Evolutionary conservation across 2,113 vertebrate species (phyloP), one percentile per base, ranked within the genome.

Genomic region (Gadus chalcogrammus): DNA sequence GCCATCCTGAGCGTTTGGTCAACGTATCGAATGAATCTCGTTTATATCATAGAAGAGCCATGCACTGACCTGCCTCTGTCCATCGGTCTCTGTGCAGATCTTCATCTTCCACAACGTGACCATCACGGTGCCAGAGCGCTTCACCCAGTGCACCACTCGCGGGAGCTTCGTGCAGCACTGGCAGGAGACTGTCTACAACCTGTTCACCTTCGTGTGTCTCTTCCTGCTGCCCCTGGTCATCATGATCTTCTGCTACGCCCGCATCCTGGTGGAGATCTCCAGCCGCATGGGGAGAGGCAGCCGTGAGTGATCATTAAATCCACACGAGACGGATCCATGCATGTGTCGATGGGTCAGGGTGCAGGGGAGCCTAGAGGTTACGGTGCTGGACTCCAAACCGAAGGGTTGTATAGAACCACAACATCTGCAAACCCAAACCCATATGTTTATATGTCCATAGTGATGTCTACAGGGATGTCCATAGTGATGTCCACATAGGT

Each of bases 141-240:
- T 93, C 84, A 93, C 93, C 20, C 93, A 94, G 82, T 94, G 92
- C 79, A 92, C 92, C 77, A 93, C 93, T 15, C 86, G 84, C 0
- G 93, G 93, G 15, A 93, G 91, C 61, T 94, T 94, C 64, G 65
- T 86, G 24, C 72, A 84, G 28, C 91, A 67, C 73, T 93, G 93
- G 92, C 91, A 93, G 79, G 93, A 94, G 86, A 93, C 91, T 0
- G 60, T 90, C 18, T 94, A 94, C 85, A 93, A 93, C 85, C 93
- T 94, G 92, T 93, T 94, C 78, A 93, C 92, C 11, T 94, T 94
- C 18, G 85, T 84, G 15, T 94, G 92, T 82, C 91, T 94, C 74
- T 94, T 93, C 75, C 91, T 94, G 52, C 85, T 94, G 17, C 93
- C 93, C 8, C 79, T 94, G 81, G 78, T 85, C 74, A 93, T 94